Evolutionary conservation across 2,888 invertebrate species (phyloP), one percentile per base, ranked within the genome.

Genomic region (Drosophila nigritarsus): DNA sequence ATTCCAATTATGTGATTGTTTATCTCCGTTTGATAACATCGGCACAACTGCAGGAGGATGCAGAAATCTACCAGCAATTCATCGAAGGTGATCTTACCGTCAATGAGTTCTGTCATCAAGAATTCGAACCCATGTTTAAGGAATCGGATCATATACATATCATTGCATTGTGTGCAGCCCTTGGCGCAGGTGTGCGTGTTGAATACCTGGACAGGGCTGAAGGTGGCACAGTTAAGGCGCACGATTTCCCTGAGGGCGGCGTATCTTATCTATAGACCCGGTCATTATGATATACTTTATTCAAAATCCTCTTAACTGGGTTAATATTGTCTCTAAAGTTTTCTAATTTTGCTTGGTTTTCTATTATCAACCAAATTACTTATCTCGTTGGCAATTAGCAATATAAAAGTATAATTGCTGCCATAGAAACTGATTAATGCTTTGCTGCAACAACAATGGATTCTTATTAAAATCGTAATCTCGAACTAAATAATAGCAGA

Each of bases 111-210:
- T 97, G 97, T 90, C 96, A 97, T 93, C 97, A 96, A 94, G 91
- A 92, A 75, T 92, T 92, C 24, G 92, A 93, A 49, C 92, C 92
- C 2, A 92, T 93, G 92, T 93, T 93, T 73, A 93, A 93, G 74
- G 93, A 99, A 94, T 98, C 98, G 78, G 99, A 99, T 93, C 99
- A 99, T 93, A 98, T 99, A 93, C 99, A 99, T 93, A 98, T 99
- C 81, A 99, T 98, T 92, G 98, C 98, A 2, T 95, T 99, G 90
- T 97, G 98, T 91, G 95, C 97, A 69, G 97, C 98, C 20, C 94
- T 98, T 51, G 96, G 96, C 59, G 97, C 98, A 1, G 97, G 97
- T 0, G 97, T 99, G 2, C 95, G 98, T 80, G 97, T 99, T n/a
- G 96, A 97, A 87, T 99, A 99, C 92, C 97, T 99, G 97, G 99